These are phyloP conservation scores for Ceratitis capitata DNA, from an alignment of 1,140 invertebrate species.

Conservation along the genomic window DNA sequence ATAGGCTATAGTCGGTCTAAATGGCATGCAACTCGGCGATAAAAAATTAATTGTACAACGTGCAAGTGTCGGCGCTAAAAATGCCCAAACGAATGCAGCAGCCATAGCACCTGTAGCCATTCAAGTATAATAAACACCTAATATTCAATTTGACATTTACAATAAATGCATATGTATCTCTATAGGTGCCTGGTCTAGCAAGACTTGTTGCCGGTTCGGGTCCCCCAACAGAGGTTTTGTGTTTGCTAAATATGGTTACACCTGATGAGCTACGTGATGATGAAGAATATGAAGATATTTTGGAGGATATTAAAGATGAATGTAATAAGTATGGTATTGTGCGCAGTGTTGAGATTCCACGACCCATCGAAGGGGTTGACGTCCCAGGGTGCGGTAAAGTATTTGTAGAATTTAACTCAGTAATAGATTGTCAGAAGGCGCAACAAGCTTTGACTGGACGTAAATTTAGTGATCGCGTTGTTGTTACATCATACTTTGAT, in stretches of 20 bases:
- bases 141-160: too few relatives aligned
- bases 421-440: conserved; percentile 97
- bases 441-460: conserved; percentile 96
- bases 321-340: conserved; percentile 98
- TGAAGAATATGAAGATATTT: conserved; percentile 99
- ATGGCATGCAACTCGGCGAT: conserved; percentile 99
- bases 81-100: conserved; percentile 75
- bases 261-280: conserved; percentile 97
- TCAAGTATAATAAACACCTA: too few relatives aligned
- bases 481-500: conserved; percentile 98
- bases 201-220: conserved; percentile 80
- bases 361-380: conserved; percentile 93
- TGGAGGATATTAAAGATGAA: conserved; percentile 97
- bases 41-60: conserved; percentile 98
- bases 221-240: conserved; percentile 94
- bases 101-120: conserved; percentile 83
- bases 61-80: conserved; percentile 93
- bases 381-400: conserved; percentile 98
- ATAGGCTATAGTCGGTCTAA: conserved; percentile 95
- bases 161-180: too few relatives aligned
- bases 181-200: conserved; percentile 93
- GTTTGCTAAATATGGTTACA: conserved; percentile 98
- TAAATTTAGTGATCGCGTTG: conserved; percentile 98
- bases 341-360: conserved; percentile 96
- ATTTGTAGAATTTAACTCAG: conserved; percentile 96